Base-by-base conservation (phyloP, 2,113 vertebrate species). In the Neofelis nebulosa region DNA sequence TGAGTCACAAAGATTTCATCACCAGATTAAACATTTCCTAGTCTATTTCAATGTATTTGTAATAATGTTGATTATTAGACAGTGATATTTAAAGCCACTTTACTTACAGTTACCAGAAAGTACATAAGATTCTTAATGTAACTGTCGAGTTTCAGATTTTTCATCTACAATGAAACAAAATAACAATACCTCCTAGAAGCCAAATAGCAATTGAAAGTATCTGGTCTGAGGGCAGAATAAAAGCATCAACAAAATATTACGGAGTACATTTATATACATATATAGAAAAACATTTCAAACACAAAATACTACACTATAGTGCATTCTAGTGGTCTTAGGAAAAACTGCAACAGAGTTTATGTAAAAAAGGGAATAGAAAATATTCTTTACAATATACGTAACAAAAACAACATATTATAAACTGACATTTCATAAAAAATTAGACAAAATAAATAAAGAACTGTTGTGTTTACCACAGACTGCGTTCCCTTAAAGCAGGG, bases 301-400 rank as follows among this genome's bases (percentile, higher is more conserved):
- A 80, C 16, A 79, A 71, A 97, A 89, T 38, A 31, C 63, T 97
- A 92, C 86, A 80, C 96, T 95, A 97, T 66, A 98, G 91, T 97
- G 97, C 97, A 98, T 95, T 97, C 96, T 98, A 97, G 97, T 98
- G 98, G 97, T 96, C 94, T 83, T 31, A 90, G 68, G 66, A 95
- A 97, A 98, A 98, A 98, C 66, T 98, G 95, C 98, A 98, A n/a
- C 78, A 96, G 48, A 98, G 94, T 4, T 94, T 83, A 89, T 89
- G 83, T 23, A 73, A 78, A 87, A 97, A 89, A 36, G 7, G 10
- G 15, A 86, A 66, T 0, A 57, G 25, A 93, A 97, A 97, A 89
- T 27, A 95, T 33, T 87, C 38, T 89, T 90, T 18, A 83, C 36
- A 89, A 92, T 65, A 87, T 89, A 95, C 63, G 1, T 78, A 55